Percentiles rank a stretch among this genome's conserved stretches.
phyloP scores from a whole-genome alignment of 2,797 vertebrate genomes.

The Gallinago solitaria region DNA sequence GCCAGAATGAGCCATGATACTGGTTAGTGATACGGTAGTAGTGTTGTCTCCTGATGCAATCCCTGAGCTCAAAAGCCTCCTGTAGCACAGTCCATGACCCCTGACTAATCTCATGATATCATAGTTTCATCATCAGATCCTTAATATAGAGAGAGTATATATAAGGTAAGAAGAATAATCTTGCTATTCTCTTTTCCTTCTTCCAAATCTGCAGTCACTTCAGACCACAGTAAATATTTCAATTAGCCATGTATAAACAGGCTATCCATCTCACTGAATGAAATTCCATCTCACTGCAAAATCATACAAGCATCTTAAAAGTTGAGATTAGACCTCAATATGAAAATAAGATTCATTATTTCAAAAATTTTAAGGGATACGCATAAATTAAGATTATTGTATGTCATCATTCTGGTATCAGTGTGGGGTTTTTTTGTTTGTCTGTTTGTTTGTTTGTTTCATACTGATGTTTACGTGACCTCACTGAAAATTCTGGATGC shows the following conservation, averaged over 20 bases:
- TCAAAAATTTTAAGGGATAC: background rate
- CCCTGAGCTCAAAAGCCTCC: background rate
- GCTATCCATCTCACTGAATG: too few relatives aligned
- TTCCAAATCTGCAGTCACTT: background rate
- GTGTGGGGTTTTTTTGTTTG: background rate
- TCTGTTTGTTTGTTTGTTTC: background rate
- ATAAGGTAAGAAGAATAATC: background rate
- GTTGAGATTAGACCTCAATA: background rate
- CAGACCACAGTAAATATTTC: background rate
- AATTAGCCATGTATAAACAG: background rate
- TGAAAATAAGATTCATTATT: background rate
- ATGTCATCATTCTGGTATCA: background rate
- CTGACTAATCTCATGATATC: background rate
- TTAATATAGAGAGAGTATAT: background rate
- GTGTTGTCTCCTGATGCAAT: background rate
- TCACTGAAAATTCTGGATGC: background rate
- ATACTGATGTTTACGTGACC: background rate
- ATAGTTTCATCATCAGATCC: background rate
- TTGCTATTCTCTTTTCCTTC: background rate
- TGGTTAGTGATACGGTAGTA: background rate
- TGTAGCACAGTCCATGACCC: background rate
- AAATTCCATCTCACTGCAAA: background rate
- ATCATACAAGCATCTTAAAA: background rate
- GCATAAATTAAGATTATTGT: background rate
- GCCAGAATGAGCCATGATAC: background rate